These are phyloP conservation scores for Botrylloides violaceus DNA, from an alignment of 23 tunicate species.

Conservation along the genomic window DNA sequence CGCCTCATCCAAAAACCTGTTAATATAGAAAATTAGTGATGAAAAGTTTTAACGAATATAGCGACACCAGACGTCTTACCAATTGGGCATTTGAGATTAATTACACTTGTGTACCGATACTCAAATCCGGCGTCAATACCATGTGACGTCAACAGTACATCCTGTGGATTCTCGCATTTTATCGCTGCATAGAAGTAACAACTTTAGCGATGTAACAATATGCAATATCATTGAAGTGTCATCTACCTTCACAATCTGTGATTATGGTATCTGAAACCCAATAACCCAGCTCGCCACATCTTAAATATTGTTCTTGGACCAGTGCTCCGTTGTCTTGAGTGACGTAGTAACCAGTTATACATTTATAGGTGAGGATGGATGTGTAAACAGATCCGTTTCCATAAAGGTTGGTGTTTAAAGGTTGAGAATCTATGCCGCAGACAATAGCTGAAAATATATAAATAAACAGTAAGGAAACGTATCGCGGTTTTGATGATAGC, in stretches of 20 bases:
- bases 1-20: not conserved
- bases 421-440: constrained; percentile 3
- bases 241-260: constrained; percentile 18
- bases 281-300: constrained; percentile 4
- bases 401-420: not conserved
- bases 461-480: too few relatives aligned
- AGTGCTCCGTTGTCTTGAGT: not conserved
- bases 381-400: constrained; percentile 1
- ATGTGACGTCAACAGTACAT: not conserved
- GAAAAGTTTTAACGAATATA: not conserved
- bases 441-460: constrained; percentile 11
- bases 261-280: not conserved
- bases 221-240: not conserved
- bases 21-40: not conserved
- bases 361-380: not conserved
- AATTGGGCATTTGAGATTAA: constrained; percentile 26
- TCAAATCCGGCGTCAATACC: constrained; percentile 2
- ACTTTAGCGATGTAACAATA: not conserved
- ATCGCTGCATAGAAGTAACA: constrained; percentile 6
- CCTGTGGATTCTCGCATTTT: constrained; percentile 30
- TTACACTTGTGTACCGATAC: constrained; percentile 17
- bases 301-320: not conserved
- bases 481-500: too few relatives aligned
- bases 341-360: not conserved
- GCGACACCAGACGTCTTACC: constrained; percentile 10